Base-by-base conservation (phyloP, 2,888 invertebrate genomes). In the Baccha elongata region DNA sequence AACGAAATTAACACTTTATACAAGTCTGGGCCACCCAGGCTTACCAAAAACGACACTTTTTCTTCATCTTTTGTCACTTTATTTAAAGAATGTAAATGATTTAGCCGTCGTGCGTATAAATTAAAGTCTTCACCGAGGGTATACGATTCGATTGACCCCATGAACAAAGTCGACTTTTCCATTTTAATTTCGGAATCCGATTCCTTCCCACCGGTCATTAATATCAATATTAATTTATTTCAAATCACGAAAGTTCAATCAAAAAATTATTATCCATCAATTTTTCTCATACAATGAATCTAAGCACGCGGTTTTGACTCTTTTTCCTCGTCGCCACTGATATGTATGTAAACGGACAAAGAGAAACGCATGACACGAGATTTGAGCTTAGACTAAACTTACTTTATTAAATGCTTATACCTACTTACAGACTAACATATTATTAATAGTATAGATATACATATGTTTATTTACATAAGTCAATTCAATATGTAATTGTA, bases 301-400 rank as follows among this genome's bases (percentile, higher is more conserved):
- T 40, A 35, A 13, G 3, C 42, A 26, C 58, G 55, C 37, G 35
- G 1, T 55, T 6, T 10, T 2, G n/a, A n/a, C 3, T 55, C 8
- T 11, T 37, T 55, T 21, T 55, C 55, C 55, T 55, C 55, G 55
- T 55, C 55, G 55, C 55, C 55, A 40, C 23, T 53, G 53, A 7
- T 6, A 53, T 53, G 37, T 35, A 35, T 8, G 35, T 35, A 7
- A 2, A 35, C 10, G 2, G 3, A 35, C 3, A 35, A 35, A 2
- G 11, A 11, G 35, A 35, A 11, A 35, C 10, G 8, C 8, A 35
- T 8, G 35, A 8, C 10, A 35, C 35, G 35, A 35, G 35, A 35
- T 3, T 35, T 35, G 2, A 35, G 35, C 35, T 35, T 35, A 35
- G 35, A 35, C 35, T 35, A 8, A 35, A 35, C 5, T n/a, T n/a